phyloP scores from a whole-genome alignment of 92 coral and sea anemone genomes.

The Desmophyllum pertusum region DNA sequence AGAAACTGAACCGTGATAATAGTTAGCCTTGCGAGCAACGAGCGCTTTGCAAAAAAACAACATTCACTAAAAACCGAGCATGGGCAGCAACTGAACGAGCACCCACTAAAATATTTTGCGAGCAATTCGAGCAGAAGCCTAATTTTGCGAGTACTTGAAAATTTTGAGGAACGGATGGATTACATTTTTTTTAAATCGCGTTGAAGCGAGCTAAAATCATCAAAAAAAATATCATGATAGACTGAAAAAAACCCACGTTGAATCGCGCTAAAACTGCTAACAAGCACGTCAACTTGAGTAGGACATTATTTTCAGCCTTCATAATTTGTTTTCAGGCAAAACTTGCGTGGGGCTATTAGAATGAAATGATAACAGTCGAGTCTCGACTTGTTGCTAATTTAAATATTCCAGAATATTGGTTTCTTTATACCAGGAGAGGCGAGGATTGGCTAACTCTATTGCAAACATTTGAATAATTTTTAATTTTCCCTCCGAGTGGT shows the following conservation, averaged over 20 bases:
- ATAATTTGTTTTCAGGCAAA: not conserved
- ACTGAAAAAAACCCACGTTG: not conserved
- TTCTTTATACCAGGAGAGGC: not conserved
- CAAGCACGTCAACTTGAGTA: not conserved
- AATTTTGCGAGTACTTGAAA: no score
- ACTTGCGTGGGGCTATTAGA: not conserved
- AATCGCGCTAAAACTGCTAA: not conserved
- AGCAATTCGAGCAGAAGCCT: no score
- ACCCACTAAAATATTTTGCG: no score
- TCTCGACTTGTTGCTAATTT: not conserved
- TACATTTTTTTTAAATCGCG: no score
- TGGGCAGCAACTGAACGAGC: no score
- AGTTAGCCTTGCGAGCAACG: no score
- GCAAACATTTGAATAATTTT: not conserved
- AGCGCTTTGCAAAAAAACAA: no score
- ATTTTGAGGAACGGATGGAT: no score
- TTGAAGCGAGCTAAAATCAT: no score
- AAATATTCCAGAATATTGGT: conserved; percentile 2
- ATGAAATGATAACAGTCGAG: not conserved
- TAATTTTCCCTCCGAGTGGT: not conserved
- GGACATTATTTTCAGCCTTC: not conserved
- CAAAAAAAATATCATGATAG: not conserved
- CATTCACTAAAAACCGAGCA: no score
- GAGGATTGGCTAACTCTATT: not conserved
- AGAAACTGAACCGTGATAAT: no score